These are phyloP conservation scores for Drosophila conformis DNA, from an alignment of 2,888 invertebrate species.

Conservation along the genomic window DNA sequence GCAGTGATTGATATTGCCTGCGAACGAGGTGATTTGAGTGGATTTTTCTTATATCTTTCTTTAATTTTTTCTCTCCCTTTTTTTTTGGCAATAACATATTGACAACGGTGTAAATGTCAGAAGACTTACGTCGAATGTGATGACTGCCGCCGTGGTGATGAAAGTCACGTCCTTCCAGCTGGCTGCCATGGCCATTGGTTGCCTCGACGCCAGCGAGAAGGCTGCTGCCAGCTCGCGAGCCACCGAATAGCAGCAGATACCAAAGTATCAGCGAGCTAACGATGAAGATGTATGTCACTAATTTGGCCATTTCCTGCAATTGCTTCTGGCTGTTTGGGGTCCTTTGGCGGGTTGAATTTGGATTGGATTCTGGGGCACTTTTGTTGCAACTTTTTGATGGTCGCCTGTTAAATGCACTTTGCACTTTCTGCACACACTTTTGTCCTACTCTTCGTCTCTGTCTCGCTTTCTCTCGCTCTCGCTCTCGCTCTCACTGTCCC, in stretches of 20 bases:
- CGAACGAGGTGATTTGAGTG: not conserved
- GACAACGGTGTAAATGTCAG: not conserved
- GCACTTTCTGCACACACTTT: conserved; percentile 52
- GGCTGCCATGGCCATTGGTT: conserved; percentile 81
- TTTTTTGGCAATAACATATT: not conserved
- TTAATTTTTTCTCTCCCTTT: not conserved
- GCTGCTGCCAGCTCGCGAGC: conserved; percentile 41
- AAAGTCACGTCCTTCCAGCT: conserved; percentile 81
- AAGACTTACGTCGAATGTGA: conserved; percentile 81
- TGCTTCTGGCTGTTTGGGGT: not conserved
- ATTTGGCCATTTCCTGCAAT: conserved; percentile 77
- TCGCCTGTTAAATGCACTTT: conserved; percentile 54
- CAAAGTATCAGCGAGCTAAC: conserved; percentile 76
- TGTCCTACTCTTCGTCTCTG: not conserved
- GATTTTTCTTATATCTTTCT: not conserved
- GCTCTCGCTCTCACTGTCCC: not conserved
- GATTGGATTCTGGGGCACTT: conserved; percentile 1
- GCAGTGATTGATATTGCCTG: conserved; percentile 84
- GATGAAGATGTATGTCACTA: conserved; percentile 81
- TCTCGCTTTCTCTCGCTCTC: not conserved
- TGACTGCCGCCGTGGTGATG: conserved; percentile 83
- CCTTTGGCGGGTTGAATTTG: not conserved
- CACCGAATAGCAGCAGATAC: conserved; percentile 79
- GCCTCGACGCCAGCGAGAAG: conserved; percentile 62
- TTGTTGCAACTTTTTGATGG: conserved; percentile 22